Evolutionary conservation across 2,113 vertebrate species (phyloP).

Genomic region (Pavo muticus): DNA sequence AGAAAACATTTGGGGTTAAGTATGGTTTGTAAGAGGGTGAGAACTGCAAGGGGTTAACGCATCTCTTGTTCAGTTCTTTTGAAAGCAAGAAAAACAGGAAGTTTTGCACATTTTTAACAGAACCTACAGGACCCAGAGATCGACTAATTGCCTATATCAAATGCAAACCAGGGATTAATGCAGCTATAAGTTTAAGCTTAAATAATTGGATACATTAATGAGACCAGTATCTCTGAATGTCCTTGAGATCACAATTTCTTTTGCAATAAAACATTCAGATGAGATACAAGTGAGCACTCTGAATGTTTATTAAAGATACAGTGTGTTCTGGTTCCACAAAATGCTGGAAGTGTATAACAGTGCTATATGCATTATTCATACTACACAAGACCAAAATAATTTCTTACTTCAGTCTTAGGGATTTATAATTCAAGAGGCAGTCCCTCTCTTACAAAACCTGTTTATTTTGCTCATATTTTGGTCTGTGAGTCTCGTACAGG

Average conservation of each 20-base stretch:
- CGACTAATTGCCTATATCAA: not conserved
- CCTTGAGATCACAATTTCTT: slow-evolving; percentile 37
- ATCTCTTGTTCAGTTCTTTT: not conserved
- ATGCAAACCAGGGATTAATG: not conserved
- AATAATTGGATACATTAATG: not conserved
- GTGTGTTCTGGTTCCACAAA: not conserved
- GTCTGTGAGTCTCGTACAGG: not conserved
- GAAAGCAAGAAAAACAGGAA: not conserved
- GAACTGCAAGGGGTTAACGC: fast-evolving
- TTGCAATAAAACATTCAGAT: not conserved
- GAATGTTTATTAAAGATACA: slow-evolving; percentile 41
- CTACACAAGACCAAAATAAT: not conserved
- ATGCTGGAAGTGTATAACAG: not conserved
- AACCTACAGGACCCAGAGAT: not conserved
- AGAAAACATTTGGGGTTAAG: not conserved
- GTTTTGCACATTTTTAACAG: not conserved
- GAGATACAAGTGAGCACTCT: not conserved
- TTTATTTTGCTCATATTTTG: slow-evolving; percentile 12
- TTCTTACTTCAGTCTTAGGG: not conserved
- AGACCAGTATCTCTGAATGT: not conserved
- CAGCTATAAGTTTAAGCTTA: not conserved
- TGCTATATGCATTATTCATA: slow-evolving; percentile 61
- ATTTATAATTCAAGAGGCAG: slow-evolving; percentile 34
- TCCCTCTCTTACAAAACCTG: not conserved
- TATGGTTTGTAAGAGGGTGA: not conserved